phyloP scores from a whole-genome alignment of 2,113 vertebrate genomes.

The Tragelaphus strepsiceros region DNA sequence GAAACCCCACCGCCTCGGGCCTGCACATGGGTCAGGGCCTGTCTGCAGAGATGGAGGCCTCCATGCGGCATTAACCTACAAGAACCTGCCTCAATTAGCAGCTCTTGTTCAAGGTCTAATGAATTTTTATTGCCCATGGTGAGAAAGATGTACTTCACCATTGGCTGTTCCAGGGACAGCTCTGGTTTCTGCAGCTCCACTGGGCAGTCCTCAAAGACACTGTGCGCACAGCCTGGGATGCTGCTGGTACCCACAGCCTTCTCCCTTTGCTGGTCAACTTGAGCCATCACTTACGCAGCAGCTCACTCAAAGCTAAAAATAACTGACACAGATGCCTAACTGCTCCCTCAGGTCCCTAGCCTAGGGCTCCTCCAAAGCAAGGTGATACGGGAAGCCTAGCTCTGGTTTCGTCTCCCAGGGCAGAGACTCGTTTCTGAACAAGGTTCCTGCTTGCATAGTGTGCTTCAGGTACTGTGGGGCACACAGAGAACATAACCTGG shows the following conservation, averaged over 20 bases:
- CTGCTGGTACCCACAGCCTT: background rate
- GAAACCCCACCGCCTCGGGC: background rate
- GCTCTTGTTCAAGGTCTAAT: background rate
- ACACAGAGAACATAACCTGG: background rate
- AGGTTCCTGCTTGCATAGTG: background rate
- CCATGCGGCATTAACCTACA: background rate
- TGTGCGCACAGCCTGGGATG: background rate
- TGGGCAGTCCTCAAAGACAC: slow-evolving; percentile 30
- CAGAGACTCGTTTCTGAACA: background rate
- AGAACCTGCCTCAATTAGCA: slow-evolving; percentile 34
- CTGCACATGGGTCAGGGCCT: background rate
- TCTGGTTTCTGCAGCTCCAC: background rate
- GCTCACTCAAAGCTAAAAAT: background rate
- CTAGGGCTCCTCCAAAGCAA: background rate
- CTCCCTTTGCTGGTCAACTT: background rate
- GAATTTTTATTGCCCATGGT: slow-evolving; percentile 46
- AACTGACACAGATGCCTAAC: background rate
- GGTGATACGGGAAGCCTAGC: background rate
- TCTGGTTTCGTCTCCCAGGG: background rate
- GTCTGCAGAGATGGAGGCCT: background rate
- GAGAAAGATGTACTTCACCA: slow-evolving; percentile 45
- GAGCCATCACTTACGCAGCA: background rate
- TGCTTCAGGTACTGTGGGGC: background rate
- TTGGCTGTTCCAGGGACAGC: background rate
- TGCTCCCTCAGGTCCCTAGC: background rate